A percentile compares a stretch with the other conserved stretches of the same genome.
Evolutionary conservation across 1,140 invertebrate species (phyloP).

Genomic region (Solenopsis invicta): DNA sequence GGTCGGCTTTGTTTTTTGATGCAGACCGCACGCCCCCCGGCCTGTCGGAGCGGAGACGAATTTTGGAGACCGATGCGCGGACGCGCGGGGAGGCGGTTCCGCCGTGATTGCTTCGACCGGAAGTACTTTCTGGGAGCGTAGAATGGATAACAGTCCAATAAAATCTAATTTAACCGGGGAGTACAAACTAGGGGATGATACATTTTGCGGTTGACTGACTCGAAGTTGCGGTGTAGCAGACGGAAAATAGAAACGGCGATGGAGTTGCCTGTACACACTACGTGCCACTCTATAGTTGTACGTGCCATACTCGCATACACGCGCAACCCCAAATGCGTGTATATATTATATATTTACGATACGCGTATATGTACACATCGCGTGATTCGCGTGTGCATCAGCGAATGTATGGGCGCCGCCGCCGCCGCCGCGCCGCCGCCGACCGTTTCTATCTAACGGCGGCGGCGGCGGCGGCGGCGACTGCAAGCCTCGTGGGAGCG

Average conservation of each 20-base stretch:
- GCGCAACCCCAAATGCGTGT: not conserved
- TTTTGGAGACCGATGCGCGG: constrained; percentile 58
- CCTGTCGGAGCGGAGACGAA: constrained; percentile 71
- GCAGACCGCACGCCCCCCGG: constrained; percentile 58
- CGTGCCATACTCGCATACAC: not conserved
- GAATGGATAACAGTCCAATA: constrained; percentile 81
- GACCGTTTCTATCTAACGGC: not conserved
- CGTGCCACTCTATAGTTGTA: constrained; percentile 14
- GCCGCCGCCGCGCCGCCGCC: no score
- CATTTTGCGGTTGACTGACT: constrained; percentile 80
- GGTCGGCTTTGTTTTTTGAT: constrained; percentile 58
- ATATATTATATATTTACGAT: constrained; percentile 47
- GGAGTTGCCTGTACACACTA: constrained; percentile 38
- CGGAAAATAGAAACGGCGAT: constrained; percentile 77
- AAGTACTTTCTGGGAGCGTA: constrained; percentile 75
- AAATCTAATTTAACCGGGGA: constrained; percentile 82
- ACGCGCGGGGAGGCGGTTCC: not conserved
- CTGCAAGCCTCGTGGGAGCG: constrained; percentile 61
- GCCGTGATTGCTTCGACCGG: constrained; percentile 74
- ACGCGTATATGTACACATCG: not conserved
- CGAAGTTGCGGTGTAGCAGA: constrained; percentile 77
- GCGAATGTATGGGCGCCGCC: not conserved
- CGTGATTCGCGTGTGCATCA: not conserved
- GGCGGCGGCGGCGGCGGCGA: constrained; percentile 53
- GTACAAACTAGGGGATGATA: constrained; percentile 79